These are phyloP conservation scores for Galendromus occidentalis DNA, from an alignment of 1,140 invertebrate genomes.

Conservation along the genomic window DNA sequence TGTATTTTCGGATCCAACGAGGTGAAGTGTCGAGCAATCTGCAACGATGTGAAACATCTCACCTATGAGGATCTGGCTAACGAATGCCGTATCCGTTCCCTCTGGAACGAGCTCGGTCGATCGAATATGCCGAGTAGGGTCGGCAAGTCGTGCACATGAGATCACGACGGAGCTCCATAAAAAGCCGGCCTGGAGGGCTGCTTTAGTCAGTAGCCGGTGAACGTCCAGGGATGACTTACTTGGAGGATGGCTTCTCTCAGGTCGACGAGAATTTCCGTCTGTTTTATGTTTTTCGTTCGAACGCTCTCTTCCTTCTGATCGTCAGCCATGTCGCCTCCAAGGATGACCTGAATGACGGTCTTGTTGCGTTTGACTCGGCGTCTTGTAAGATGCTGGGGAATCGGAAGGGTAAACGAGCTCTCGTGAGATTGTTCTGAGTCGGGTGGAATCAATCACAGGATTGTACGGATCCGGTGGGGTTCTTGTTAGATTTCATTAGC, in stretches of 20 bases:
- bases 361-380: conserved; percentile 74
- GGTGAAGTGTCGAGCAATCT: conserved; percentile 21
- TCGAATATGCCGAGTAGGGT: no score
- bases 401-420: background rate
- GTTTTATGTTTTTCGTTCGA: conserved; percentile 89
- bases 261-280: conserved; percentile 87
- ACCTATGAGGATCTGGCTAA: no score
- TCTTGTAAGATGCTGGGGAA: conserved; percentile 26
- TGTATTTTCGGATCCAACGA: conserved; percentile 28
- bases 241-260: conserved; percentile 75
- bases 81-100: no score
- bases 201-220: no score
- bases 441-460: no score
- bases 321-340: conserved; percentile 57
- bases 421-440: no score
- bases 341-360: conserved; percentile 65
- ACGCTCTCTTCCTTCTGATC: conserved; percentile 34
- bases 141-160: no score
- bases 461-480: no score
- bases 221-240: conserved; percentile 30
- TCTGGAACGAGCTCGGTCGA: no score
- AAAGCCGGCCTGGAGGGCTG: no score
- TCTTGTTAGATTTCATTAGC: no score
- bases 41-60: background rate
- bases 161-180: no score